A percentile compares a stretch with the other conserved stretches of the same genome.
Conservation (phyloP, 2,888 invertebrate species). For the Gandaritis pyraliata region DNA sequence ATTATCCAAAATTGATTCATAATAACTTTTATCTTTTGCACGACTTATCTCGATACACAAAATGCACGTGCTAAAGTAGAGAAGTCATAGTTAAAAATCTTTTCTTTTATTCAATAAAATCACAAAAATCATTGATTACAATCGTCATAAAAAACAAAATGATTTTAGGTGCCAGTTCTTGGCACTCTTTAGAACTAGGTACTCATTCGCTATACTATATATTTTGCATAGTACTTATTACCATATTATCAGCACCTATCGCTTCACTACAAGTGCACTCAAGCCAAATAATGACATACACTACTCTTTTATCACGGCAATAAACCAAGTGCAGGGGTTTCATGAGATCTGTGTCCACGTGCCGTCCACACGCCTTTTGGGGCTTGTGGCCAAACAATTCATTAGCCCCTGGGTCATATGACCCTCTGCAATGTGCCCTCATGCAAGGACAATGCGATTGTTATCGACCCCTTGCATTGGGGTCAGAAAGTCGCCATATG, state of each 20-base stretch:
- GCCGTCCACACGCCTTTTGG: constrained; percentile 68
- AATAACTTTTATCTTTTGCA: too few species aligned
- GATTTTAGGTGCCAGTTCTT: too few species aligned
- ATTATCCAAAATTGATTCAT: too few species aligned
- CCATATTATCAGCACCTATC: not conserved
- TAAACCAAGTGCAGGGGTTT: constrained; percentile 53
- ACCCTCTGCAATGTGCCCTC: constrained; percentile 32
- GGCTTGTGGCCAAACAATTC: constrained; percentile 65
- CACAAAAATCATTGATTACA: too few species aligned
- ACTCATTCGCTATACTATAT: not conserved
- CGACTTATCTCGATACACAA: not conserved
- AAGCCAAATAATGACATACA: constrained; percentile 20
- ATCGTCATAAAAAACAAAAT: too few species aligned
- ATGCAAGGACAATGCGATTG: constrained; percentile 69
- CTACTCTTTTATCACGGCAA: constrained; percentile 40
- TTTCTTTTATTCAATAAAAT: too few species aligned
- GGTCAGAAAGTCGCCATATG: constrained; percentile 73
- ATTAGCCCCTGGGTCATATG: constrained; percentile 60
- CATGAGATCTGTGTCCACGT: constrained; percentile 70
- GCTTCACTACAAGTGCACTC: constrained; percentile 10
- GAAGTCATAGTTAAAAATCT: too few species aligned
- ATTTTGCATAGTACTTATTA: not conserved
- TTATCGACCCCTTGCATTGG: constrained; percentile 60
- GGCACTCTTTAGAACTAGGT: too few species aligned
- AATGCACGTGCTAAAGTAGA: too few species aligned